Evolutionary conservation across 1,140 invertebrate genomes (phyloP).

Genomic region (Eurytemora carolleeae): DNA sequence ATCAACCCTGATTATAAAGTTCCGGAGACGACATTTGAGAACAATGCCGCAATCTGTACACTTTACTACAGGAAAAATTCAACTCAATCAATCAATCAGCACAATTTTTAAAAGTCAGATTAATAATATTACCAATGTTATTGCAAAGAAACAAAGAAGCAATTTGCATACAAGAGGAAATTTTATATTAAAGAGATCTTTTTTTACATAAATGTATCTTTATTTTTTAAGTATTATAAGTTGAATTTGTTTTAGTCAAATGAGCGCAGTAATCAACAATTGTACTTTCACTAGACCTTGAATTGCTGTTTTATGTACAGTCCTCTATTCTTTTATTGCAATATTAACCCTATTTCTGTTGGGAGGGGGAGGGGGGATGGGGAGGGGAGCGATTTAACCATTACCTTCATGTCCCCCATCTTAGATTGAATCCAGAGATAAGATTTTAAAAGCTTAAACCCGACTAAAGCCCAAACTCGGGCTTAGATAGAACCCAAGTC

Average conservation of each 20-base stretch:
- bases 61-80: not conserved
- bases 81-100: not conserved
- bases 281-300: not conserved
- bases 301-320: too few species aligned
- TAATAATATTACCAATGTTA: not conserved
- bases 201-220: not conserved
- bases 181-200: not conserved
- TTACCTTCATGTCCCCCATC: too few species aligned
- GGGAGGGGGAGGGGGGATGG: too few species aligned
- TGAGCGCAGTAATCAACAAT: not conserved
- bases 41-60: not conserved
- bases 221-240: too few species aligned
- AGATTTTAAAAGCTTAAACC: too few species aligned
- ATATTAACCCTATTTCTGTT: too few species aligned
- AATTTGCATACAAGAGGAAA: not conserved
- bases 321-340: too few species aligned
- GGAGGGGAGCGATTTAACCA: too few species aligned
- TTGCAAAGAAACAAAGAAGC: not conserved
- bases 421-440: too few species aligned
- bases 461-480: too few species aligned
- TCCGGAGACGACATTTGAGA: not conserved
- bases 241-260: not conserved
- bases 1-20: conserved; percentile 13
- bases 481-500: too few species aligned
- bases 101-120: not conserved